phyloP scores from a whole-genome alignment of 2,888 invertebrate genomes.

The Melitaea athalia region DNA sequence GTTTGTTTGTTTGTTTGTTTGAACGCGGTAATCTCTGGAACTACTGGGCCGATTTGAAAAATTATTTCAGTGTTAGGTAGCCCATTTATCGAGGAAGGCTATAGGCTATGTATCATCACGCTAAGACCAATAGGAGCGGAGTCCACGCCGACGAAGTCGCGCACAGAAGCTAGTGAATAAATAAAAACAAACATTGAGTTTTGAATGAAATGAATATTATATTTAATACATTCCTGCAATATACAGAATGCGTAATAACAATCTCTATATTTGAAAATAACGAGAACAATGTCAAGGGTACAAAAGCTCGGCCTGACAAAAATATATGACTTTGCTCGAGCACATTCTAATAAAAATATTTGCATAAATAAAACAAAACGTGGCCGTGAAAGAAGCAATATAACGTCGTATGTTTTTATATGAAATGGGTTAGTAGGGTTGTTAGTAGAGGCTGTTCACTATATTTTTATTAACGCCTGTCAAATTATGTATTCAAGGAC shows the following conservation, averaged over 20 bases:
- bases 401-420: slow-evolving; percentile 41
- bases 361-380: slow-evolving; percentile 4
- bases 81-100: too few relatives aligned
- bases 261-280: slow-evolving; percentile 2
- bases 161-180: too few relatives aligned
- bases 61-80: too few relatives aligned
- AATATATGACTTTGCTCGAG: background rate
- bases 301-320: background rate
- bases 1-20: too few relatives aligned
- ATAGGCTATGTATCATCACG: too few relatives aligned
- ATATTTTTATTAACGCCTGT: slow-evolving; percentile 53
- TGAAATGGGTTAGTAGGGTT: slow-evolving; percentile 49
- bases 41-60: too few relatives aligned
- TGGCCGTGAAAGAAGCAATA: background rate
- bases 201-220: too few relatives aligned
- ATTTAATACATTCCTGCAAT: too few relatives aligned
- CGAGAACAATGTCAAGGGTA: background rate
- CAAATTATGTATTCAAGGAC: slow-evolving; percentile 45
- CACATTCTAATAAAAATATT: slow-evolving; percentile 1
- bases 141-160: too few relatives aligned
- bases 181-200: background rate
- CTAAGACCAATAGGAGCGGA: too few relatives aligned
- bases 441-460: slow-evolving; percentile 43
- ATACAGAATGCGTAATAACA: background rate
- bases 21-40: too few relatives aligned